These are phyloP conservation scores for Ochropleura leucogaster DNA, from an alignment of 2,888 invertebrate genomes.

Conservation along the genomic window DNA sequence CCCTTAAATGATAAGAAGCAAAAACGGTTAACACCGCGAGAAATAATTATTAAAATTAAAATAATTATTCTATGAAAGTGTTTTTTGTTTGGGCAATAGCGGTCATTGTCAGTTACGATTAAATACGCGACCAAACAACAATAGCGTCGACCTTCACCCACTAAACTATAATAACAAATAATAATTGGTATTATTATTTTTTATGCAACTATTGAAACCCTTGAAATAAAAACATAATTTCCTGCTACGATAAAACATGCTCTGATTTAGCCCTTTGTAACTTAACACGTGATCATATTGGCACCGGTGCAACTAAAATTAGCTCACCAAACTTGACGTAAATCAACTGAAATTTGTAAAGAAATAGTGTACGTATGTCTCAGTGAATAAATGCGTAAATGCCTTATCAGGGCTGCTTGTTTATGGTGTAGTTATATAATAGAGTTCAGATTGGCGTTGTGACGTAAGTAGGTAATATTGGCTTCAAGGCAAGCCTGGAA, in stretches of 20 bases:
- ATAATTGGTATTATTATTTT: neutral
- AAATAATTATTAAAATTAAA: constrained; percentile 11
- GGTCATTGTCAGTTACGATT: constrained; percentile 46
- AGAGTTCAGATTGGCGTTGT: constrained; percentile 58
- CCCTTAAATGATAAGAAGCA: constrained; percentile 49
- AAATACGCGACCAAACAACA: constrained; percentile 35
- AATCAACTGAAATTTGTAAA: neutral
- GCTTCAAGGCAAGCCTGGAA: constrained; percentile 82
- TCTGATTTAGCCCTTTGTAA: constrained; percentile 79
- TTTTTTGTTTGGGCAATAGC: constrained; percentile 22
- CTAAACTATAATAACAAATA: constrained; percentile 35
- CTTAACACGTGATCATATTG: constrained; percentile 79
- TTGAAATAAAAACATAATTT: constrained; percentile 68
- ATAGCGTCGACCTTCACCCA: constrained; percentile 55
- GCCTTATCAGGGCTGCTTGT: constrained; percentile 40
- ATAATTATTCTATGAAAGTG: neutral
- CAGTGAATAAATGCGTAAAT: constrained; percentile 60
- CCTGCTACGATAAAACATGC: constrained; percentile 71
- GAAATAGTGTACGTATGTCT: constrained; percentile 40
- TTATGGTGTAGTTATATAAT: constrained; percentile 58
- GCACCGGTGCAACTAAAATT: constrained; percentile 71
- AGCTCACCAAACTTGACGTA: constrained; percentile 22
- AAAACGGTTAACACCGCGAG: constrained; percentile 22
- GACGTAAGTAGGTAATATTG: constrained; percentile 83
- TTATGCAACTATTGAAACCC: constrained; percentile 34